phyloP scores from a whole-genome alignment of 2,797 vertebrate genomes.

The Acanthornis magna region DNA sequence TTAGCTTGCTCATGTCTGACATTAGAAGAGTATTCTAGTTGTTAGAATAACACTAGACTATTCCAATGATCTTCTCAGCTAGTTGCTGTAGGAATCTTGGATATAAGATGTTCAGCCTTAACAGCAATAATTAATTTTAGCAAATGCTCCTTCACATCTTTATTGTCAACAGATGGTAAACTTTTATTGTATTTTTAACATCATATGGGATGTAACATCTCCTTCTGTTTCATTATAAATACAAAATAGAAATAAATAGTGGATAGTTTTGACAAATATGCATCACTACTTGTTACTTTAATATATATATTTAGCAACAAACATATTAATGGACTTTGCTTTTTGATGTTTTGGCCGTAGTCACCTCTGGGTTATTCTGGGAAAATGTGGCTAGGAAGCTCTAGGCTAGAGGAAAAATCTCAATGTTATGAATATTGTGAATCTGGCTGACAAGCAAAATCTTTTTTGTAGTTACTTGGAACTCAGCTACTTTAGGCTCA shows the following conservation, averaged over 20 bases:
- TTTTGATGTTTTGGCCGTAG: background rate
- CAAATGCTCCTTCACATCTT: constrained; percentile 1
- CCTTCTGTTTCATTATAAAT: constrained; percentile 33
- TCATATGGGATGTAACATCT: constrained; percentile 21
- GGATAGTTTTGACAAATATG: background rate
- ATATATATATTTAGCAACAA: background rate
- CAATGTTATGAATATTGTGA: background rate
- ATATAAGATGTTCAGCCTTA: background rate
- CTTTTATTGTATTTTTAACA: background rate
- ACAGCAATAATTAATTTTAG: constrained; percentile 33
- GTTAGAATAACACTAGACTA: background rate
- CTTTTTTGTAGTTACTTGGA: background rate
- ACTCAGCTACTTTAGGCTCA: background rate
- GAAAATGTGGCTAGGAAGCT: background rate
- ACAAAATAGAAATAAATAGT: background rate
- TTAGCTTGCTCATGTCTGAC: background rate
- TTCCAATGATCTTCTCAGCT: background rate
- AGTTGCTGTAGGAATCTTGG: background rate
- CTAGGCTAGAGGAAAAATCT: background rate
- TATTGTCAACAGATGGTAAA: constrained; percentile 52
- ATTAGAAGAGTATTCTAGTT: background rate
- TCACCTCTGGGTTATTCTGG: background rate
- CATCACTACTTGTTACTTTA: background rate
- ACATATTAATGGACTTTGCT: background rate
- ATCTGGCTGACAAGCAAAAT: background rate